Percentiles rank a stretch among this genome's conserved stretches.
phyloP scores from a whole-genome alignment of 2,797 vertebrate species.

The Myotis planiceps region DNA sequence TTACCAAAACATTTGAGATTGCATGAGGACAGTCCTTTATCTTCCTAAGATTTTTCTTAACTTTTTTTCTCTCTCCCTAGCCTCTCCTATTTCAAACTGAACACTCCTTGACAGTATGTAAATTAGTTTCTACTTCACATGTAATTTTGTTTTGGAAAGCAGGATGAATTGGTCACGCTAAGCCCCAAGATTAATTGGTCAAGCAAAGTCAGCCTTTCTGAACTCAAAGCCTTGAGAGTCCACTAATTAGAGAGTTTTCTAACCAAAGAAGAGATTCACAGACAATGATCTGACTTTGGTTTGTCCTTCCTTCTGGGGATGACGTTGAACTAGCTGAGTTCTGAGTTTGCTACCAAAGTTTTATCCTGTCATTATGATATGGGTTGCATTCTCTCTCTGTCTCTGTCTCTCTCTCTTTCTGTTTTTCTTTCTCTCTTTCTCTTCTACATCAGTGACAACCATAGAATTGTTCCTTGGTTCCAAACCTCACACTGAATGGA shows the following conservation, averaged over 20 bases:
- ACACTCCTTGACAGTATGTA: neutral
- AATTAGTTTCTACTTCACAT: neutral
- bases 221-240: constrained; percentile 20
- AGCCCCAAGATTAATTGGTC: neutral
- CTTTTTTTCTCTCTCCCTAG: neutral
- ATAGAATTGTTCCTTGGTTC: neutral
- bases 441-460: neutral
- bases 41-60: neutral
- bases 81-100: neutral
- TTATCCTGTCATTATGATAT: neutral
- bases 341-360: constrained; percentile 5
- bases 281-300: constrained; percentile 25
- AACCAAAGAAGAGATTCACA: neutral
- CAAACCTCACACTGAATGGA: neutral
- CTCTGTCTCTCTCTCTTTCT: rapidly evolving
- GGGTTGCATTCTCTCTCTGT: neutral
- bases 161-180: neutral
- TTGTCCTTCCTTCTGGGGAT: constrained; percentile 17
- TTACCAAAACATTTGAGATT: neutral
- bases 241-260: constrained; percentile 19
- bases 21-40: neutral
- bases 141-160: constrained; percentile 8
- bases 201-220: constrained; percentile 33
- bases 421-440: rapidly evolving
- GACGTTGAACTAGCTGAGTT: neutral